Evolutionary conservation across 2,797 vertebrate species (phyloP), one percentile per base, ranked within the genome.

Genomic region (Jordanella pulchra): DNA sequence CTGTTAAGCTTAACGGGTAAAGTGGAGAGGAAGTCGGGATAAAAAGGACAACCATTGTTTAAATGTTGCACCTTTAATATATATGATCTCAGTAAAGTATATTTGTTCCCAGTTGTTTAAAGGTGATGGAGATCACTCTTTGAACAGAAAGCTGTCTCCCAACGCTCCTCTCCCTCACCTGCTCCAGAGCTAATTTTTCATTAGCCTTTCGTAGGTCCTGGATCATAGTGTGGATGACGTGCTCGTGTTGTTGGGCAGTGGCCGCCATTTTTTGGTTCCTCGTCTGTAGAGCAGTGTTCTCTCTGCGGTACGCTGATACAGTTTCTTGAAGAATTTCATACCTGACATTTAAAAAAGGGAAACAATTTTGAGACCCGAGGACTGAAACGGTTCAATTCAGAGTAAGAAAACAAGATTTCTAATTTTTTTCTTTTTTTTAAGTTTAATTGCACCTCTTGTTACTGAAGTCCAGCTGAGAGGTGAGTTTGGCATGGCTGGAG

Each of bases 271-370:
- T 98, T 73, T 97, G 96, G 81, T 93, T 95, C 79, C 95, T 95
- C 63, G 97, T 97, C 14, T 97, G 96, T 6, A 97, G 86, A 3
- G 96, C 94, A 2, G 94, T 87, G 79, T 96, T 96, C 93, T 99
- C 97, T 73, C 97, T 92, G 28, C 96, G 95, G 88, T 96, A 97
- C 17, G 96, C 93, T 39, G 95, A 95, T 23, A 97, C 95, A 0
- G 95, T 98, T 75, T 98, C 96, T 90, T 99, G 98, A 18, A 98
- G 93, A 95, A 99, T 99, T 85, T 97, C 97, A 0, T 98, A 97
- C 70, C 98, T 99, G 78, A 30, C 4, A 65, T n/a, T n/a, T 12
- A 50, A 18, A 74, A 21, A 67, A 18, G 25, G 15, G 42, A n/a
- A 11, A 1, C 0, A n/a, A 1, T 30, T 15, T 35, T n/a, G 7